Conservation (phyloP, 2,797 vertebrate genomes). For the Schizopygopsis pylzovi region DNA sequence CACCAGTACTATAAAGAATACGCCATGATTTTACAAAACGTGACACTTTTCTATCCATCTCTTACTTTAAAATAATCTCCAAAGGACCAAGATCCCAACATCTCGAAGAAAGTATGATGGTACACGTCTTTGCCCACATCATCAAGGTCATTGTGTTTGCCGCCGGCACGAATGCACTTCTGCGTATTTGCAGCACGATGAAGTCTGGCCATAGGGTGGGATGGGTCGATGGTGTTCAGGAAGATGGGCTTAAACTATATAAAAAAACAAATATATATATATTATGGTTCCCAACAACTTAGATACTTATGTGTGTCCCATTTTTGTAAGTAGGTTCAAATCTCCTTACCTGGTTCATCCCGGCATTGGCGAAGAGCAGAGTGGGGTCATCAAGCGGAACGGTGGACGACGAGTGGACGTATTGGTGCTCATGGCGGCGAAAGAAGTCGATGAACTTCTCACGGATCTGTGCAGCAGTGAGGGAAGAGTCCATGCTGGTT, state of each 20-base stretch:
- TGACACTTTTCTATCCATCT: background rate
- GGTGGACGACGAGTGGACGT: conserved; percentile 93
- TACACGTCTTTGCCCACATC: conserved; percentile 99
- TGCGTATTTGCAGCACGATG: conserved; percentile 95
- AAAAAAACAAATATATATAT: background rate
- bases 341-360: conserved; percentile 95
- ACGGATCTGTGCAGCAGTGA: conserved; percentile 92
- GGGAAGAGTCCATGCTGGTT: conserved; percentile 82
- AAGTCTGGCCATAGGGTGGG: conserved; percentile 93
- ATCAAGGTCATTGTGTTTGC: conserved; percentile 98
- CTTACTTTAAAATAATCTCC: conserved; percentile 98
- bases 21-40: background rate
- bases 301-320: background rate
- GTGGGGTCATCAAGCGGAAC: conserved; percentile 96
- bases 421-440: conserved; percentile 84
- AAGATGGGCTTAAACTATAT: conserved; percentile 97
- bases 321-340: background rate
- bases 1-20: background rate
- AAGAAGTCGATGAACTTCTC: conserved; percentile 96
- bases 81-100: conserved; percentile 99
- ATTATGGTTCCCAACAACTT: background rate
- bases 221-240: conserved; percentile 96
- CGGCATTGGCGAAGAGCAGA: conserved; percentile 96
- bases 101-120: conserved; percentile 99
- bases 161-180: conserved; percentile 97